A percentile compares a stretch with the other conserved stretches of the same genome.
These are phyloP conservation scores for Scolopax rusticola DNA, from an alignment of 2,797 vertebrate species.

Conservation along the genomic window DNA sequence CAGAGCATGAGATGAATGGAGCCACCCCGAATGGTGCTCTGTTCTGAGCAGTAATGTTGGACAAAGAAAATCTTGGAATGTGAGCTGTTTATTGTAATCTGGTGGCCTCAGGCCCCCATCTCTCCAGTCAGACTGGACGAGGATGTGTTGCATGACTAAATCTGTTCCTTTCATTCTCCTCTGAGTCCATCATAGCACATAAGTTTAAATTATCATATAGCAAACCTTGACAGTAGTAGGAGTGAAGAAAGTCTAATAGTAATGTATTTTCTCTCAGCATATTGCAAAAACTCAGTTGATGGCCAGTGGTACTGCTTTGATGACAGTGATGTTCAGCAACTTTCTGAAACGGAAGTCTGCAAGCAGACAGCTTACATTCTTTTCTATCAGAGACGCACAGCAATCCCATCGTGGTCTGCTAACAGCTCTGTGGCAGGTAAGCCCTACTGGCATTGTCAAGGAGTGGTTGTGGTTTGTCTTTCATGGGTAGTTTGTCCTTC, in stretches of 20 bases:
- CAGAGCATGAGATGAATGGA: background rate
- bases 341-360: conserved; percentile 94
- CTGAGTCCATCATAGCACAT: background rate
- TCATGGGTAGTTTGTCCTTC: background rate
- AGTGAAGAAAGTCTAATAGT: background rate
- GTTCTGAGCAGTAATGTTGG: background rate
- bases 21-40: background rate
- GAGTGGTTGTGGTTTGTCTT: background rate
- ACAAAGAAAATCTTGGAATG: background rate
- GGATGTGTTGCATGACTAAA: background rate
- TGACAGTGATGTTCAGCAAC: conserved; percentile 93
- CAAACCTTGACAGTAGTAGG: background rate
- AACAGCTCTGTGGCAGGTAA: conserved; percentile 98
- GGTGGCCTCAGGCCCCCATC: background rate
- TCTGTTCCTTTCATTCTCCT: background rate
- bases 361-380: conserved; percentile 95
- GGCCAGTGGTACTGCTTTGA: conserved; percentile 99
- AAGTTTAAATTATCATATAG: background rate
- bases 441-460: background rate
- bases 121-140: background rate
- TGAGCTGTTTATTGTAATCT: background rate
- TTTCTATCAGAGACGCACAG: conserved; percentile 96
- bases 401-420: conserved; percentile 96
- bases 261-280: conserved; percentile 80
- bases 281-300: conserved; percentile 97